phyloP scores from a whole-genome alignment of 2,113 vertebrate species.

The Telmatochromis brachygnathus region DNA sequence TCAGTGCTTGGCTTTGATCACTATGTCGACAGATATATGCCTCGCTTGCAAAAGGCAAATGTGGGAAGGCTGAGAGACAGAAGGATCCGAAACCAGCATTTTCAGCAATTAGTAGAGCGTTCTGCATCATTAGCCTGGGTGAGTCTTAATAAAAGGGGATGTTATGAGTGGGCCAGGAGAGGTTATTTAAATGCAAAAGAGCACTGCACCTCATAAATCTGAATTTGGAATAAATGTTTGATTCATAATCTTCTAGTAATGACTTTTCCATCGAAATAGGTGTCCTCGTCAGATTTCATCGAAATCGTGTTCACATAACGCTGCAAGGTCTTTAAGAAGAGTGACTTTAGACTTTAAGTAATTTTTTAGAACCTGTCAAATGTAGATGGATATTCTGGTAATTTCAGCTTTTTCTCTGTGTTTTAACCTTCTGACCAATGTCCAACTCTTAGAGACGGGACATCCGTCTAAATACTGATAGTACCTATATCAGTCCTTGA shows the following conservation, averaged over 20 bases:
- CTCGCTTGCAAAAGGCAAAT: neutral
- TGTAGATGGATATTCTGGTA: neutral
- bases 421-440: neutral
- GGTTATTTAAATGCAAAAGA: conserved; percentile 63
- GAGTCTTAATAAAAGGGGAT: conserved; percentile 29
- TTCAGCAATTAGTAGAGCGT: conserved; percentile 42
- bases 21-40: conserved; percentile 14
- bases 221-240: conserved; percentile 40
- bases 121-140: conserved; percentile 35
- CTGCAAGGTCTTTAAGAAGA: neutral
- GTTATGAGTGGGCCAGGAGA: neutral
- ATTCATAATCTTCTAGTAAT: conserved; percentile 49
- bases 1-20: conserved; percentile 31
- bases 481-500: neutral
- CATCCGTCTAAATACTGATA: rapidly evolving
- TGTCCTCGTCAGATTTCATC: conserved; percentile 55
- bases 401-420: neutral
- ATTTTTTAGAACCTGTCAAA: neutral
- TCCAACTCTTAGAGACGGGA: rapidly evolving
- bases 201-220: conserved; percentile 34
- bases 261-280: conserved; percentile 48
- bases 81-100: neutral
- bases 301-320: neutral
- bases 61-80: neutral
- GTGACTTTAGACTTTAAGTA: neutral